Evolutionary conservation across 2,113 vertebrate species (phyloP).

Genomic region (Mastomys coucha): DNA sequence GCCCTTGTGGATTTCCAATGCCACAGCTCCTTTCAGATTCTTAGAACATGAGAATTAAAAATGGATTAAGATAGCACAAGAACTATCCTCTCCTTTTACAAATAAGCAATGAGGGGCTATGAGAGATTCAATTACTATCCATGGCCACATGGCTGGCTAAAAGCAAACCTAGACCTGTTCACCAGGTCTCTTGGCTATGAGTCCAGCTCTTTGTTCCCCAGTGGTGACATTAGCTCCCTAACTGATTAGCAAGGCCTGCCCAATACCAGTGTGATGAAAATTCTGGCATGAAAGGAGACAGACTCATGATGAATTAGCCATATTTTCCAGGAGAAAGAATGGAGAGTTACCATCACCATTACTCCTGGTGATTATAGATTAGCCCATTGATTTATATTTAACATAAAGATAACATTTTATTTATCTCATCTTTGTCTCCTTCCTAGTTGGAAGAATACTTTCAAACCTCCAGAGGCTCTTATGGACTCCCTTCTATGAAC

Average conservation of each 20-base stretch:
- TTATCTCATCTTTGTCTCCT: background rate
- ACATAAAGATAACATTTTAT: background rate
- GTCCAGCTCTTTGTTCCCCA: background rate
- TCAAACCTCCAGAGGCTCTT: background rate
- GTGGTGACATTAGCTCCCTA: background rate
- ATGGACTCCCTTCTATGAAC: background rate
- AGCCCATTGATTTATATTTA: background rate
- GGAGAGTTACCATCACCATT: background rate
- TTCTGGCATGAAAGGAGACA: background rate
- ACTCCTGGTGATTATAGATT: background rate
- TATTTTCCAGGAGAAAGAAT: background rate
- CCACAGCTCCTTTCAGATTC: background rate
- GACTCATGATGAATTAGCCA: background rate
- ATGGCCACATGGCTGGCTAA: background rate
- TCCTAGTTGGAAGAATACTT: background rate
- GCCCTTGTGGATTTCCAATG: background rate
- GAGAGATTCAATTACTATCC: background rate
- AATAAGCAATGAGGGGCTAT: background rate
- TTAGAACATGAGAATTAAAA: slow-evolving; percentile 19
- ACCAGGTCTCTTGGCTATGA: background rate
- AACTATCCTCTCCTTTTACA: slow-evolving; percentile 9
- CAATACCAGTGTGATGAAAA: background rate
- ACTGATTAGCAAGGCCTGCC: background rate
- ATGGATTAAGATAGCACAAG: background rate
- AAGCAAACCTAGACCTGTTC: background rate